Evolutionary conservation across 2,888 invertebrate genomes (phyloP).

Genomic region (Thecophora atra): DNA sequence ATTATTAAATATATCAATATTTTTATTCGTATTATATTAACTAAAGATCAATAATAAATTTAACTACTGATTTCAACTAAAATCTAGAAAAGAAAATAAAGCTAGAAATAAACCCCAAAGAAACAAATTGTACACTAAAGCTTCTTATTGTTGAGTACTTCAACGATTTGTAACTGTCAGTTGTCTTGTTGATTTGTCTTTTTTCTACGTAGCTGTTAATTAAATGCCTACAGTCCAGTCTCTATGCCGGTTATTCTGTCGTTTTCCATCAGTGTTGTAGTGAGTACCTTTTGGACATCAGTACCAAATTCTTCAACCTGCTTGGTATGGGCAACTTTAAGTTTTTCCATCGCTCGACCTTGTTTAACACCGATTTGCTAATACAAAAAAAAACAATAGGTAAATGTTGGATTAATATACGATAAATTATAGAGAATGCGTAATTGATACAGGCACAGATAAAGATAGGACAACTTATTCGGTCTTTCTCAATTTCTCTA

Average conservation of each 20-base stretch:
- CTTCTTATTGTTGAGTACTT: too few species aligned
- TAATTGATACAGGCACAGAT: background rate
- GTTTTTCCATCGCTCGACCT: constrained; percentile 88
- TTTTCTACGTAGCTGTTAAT: background rate
- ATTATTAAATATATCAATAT: too few species aligned
- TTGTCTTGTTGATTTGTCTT: background rate
- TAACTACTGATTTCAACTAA: too few species aligned
- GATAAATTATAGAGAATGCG: background rate
- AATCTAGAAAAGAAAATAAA: too few species aligned
- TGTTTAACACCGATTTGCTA: constrained; percentile 88
- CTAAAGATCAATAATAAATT: too few species aligned
- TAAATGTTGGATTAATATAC: background rate
- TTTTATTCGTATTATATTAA: too few species aligned
- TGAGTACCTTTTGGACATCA: constrained; percentile 82
- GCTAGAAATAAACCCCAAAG: too few species aligned
- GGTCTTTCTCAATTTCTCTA: background rate
- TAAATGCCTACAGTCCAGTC: constrained; percentile 61
- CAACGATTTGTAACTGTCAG: too few species aligned
- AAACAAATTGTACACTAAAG: too few species aligned
- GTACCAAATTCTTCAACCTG: constrained; percentile 89
- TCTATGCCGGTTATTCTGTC: constrained; percentile 63
- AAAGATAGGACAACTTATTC: background rate
- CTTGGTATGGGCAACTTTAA: constrained; percentile 91
- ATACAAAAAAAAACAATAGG: constrained; percentile 38
- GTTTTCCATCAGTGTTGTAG: constrained; percentile 55